These are phyloP conservation scores for Rhodeus uyekii DNA, from an alignment of 2,797 vertebrate species.

Conservation along the genomic window DNA sequence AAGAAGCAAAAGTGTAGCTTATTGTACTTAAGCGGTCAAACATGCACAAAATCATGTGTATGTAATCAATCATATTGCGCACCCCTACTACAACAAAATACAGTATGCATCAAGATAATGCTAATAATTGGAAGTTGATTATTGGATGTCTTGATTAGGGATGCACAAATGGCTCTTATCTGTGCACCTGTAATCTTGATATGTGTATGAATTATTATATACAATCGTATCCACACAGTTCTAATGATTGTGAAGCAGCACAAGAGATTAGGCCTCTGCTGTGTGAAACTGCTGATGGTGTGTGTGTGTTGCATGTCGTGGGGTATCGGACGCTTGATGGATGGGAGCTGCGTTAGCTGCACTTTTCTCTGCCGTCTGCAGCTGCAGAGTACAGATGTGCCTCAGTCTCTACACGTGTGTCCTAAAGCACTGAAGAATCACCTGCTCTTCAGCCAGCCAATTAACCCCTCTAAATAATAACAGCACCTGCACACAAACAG, in stretches of 20 bases:
- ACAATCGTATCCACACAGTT: not conserved
- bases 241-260: not conserved
- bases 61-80: not conserved
- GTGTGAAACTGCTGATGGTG: not conserved
- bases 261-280: not conserved
- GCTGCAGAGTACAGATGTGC: slow-evolving; percentile 42
- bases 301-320: not conserved
- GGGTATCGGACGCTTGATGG: slow-evolving; percentile 19
- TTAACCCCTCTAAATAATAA: slow-evolving; percentile 40
- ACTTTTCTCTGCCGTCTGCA: slow-evolving; percentile 39
- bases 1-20: not conserved
- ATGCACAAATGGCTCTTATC: not conserved
- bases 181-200: not conserved
- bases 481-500: not conserved
- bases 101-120: not conserved
- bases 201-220: not conserved
- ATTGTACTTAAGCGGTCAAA: not conserved
- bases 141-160: not conserved
- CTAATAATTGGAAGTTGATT: not conserved
- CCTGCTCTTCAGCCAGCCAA: slow-evolving; percentile 39
- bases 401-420: not conserved
- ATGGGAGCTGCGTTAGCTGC: slow-evolving; percentile 39
- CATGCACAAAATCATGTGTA: not conserved
- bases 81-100: not conserved
- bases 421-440: slow-evolving; percentile 36